These are phyloP conservation scores for Vireo altiloquus DNA, from an alignment of 2,113 vertebrate genomes.

Conservation along the genomic window DNA sequence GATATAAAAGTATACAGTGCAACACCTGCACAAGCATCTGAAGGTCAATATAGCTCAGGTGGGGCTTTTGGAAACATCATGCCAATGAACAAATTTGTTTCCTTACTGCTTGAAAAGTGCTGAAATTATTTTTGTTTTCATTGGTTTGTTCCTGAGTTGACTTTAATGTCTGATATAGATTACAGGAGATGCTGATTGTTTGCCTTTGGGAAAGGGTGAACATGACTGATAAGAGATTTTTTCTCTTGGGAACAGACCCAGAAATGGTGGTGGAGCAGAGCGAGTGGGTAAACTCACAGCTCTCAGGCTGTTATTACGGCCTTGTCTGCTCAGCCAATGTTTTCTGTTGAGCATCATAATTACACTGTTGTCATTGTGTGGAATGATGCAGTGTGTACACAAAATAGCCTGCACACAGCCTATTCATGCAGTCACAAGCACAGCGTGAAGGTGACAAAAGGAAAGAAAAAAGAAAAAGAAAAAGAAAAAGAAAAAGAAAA, in stretches of 20 bases:
- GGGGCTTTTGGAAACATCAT: neutral
- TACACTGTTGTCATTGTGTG: neutral
- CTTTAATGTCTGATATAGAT: neutral
- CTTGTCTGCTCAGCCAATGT: neutral
- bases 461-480: neutral
- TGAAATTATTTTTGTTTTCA: neutral
- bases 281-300: neutral
- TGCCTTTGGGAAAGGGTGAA: neutral
- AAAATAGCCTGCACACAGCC: neutral
- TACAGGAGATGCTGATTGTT: neutral
- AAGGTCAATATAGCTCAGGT: neutral
- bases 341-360: neutral
- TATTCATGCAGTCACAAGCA: neutral
- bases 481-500: neutral
- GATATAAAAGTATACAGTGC: accelerated
- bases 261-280: neutral
- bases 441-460: neutral
- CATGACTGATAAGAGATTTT: neutral
- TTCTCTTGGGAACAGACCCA: neutral
- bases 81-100: neutral
- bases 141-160: neutral
- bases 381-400: neutral
- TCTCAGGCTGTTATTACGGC: neutral
- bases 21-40: neutral
- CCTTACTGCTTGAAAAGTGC: neutral